Conservation (phyloP, 2,113 vertebrate species). For the Cyphomyrus plagiostoma region DNA sequence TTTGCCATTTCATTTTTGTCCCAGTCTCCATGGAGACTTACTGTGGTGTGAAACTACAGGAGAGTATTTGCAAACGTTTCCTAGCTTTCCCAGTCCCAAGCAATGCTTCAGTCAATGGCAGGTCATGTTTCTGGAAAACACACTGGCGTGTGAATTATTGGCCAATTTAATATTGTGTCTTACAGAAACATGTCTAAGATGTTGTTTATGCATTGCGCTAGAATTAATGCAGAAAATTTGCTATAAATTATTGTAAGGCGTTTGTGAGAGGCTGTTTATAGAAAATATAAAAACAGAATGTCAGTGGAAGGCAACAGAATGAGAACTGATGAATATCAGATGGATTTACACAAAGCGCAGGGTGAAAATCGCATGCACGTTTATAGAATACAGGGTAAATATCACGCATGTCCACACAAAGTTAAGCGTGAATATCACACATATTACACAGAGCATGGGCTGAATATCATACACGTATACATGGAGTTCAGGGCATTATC, state of each 20-base stretch:
- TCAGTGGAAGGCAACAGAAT: background rate
- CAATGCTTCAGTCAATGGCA: background rate
- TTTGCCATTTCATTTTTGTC: background rate
- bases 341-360: background rate
- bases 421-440: background rate
- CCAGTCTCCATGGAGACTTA: background rate
- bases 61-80: background rate
- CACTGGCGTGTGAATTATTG: background rate
- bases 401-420: background rate
- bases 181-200: background rate
- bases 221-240: constrained; percentile 10
- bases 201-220: background rate
- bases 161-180: background rate
- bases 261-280: background rate
- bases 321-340: background rate
- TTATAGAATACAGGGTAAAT: background rate
- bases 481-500: background rate
- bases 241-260: background rate
- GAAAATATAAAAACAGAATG: constrained; percentile 4
- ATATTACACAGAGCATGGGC: background rate
- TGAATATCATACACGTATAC: background rate
- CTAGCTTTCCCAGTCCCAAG: background rate
- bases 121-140: background rate
- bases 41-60: background rate
- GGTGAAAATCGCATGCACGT: background rate